phyloP scores from a whole-genome alignment of 2,888 invertebrate species.

The Aspidiotus rigidus region DNA sequence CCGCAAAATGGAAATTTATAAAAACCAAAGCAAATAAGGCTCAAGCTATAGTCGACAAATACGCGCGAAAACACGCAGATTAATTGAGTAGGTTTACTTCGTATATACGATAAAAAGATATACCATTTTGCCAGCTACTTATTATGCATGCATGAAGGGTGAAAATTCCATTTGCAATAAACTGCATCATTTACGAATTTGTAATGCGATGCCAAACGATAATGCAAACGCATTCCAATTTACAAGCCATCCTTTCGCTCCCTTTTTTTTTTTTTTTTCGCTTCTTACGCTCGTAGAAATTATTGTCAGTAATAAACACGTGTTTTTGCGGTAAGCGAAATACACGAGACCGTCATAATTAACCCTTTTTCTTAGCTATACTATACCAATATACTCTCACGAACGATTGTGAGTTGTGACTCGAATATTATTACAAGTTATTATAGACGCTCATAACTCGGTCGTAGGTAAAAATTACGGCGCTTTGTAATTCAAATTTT shows the following conservation, averaged over 20 bases:
- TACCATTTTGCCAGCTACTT: constrained; percentile 23
- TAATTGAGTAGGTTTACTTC: constrained; percentile 20
- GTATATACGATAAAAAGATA: constrained; percentile 14
- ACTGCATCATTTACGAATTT: constrained; percentile 33
- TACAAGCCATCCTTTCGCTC: constrained; percentile 17
- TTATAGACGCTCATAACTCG: too few species aligned
- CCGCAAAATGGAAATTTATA: not conserved
- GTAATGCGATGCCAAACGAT: constrained; percentile 29
- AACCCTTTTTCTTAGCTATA: not conserved
- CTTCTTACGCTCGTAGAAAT: not conserved
- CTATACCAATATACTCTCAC: too few species aligned
- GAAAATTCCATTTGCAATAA: constrained; percentile 34
- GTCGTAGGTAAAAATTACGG: too few species aligned
- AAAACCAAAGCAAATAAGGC: constrained; percentile 2
- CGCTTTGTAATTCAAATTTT: too few species aligned
- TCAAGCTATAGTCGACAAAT: not conserved
- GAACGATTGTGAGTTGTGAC: too few species aligned
- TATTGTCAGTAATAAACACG: constrained; percentile 1
- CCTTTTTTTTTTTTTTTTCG: constrained; percentile 7
- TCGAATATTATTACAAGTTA: too few species aligned
- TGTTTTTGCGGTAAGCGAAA: not conserved
- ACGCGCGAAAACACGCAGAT: not conserved
- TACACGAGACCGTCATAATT: not conserved
- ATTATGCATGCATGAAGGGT: constrained; percentile 34
- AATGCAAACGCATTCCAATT: constrained; percentile 20